Evolutionary conservation across 2,888 invertebrate species (phyloP).

Genomic region (Gymnocheta viridis): DNA sequence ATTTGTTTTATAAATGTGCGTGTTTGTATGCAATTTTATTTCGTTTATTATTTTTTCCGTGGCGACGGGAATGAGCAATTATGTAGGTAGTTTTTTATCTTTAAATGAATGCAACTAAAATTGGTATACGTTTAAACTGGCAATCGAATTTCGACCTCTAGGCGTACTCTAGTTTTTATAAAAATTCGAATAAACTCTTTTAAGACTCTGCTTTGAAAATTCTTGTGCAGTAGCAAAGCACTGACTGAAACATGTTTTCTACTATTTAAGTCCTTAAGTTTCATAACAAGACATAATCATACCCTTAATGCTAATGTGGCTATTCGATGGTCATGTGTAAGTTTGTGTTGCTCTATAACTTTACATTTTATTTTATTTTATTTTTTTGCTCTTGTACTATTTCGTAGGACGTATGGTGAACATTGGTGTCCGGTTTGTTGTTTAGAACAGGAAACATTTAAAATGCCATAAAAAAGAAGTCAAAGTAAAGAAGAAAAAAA

Average conservation of each 20-base stretch:
- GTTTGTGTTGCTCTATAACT: conserved; percentile 8
- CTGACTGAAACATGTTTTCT: conserved; percentile 11
- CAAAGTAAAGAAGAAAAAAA: conserved; percentile 23
- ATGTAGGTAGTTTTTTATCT: too few relatives aligned
- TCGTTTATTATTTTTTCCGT: too few relatives aligned
- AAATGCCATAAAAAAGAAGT: conserved; percentile 58
- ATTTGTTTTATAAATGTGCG: too few relatives aligned
- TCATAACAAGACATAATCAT: conserved; percentile 60
- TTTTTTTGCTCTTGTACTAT: conserved; percentile 9
- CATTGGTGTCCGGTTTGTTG: conserved; percentile 61
- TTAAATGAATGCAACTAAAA: too few relatives aligned
- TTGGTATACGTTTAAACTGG: too few relatives aligned
- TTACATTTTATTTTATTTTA: conserved; percentile 13
- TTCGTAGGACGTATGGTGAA: conserved; percentile 2
- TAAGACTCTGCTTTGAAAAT: not conserved
- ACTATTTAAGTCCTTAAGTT: conserved; percentile 51
- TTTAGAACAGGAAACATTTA: conserved; percentile 65
- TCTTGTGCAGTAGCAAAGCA: conserved; percentile 12
- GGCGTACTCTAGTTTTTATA: too few relatives aligned
- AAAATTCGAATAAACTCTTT: conserved; percentile 13
- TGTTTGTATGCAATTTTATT: too few relatives aligned
- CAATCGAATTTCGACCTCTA: too few relatives aligned
- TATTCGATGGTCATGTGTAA: conserved; percentile 41
- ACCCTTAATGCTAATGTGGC: conserved; percentile 60
- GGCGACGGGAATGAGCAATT: too few relatives aligned